Evolutionary conservation across 2,797 vertebrate species (phyloP), one percentile per base, ranked within the genome.

Genomic region (Halcyon badia): DNA sequence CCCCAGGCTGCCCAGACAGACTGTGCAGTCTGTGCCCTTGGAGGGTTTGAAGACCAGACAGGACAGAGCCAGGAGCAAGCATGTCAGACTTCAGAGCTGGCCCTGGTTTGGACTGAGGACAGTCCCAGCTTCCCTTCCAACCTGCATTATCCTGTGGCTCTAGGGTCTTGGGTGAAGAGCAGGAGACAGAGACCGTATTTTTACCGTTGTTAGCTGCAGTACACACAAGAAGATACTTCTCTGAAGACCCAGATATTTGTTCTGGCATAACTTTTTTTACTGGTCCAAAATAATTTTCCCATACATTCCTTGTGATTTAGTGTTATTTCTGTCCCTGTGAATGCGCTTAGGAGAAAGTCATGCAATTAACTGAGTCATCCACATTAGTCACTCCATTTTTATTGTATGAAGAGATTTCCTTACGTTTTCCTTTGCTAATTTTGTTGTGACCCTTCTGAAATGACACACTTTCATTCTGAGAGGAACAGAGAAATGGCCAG

Each of bases 281-380:
- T 79, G 33, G 54, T 93, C 84, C 81, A 93, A 54, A 97, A 85
- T 92, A 85, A 51, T 90, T 93, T 94, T 68, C 81, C 83, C 49
- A 77, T 89, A 30, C 90, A 93, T 57, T 96, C 37, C 41, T 87
- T 93, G 83, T 90, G 89, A 88, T 91, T 82, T 87, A 70, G 37
- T 83, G 81, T 87, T 96, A 93, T 96, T 96, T 97, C 92, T 93
- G 83, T 95, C 78, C 54, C 54, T 78, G 86, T 75, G 81, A 97
- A 93, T 95, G 30, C 7, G 0, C 78, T 87, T 65, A 49, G 75
- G 71, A 90, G 88, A 92, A 94, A 96, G 78, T 94, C 93, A 93
- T 44, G 81, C 93, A 95, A 91, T 96, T 96, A 96, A 96, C 90
- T 94, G 95, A 97, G 75, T 97, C 96, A 96, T 87, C 68, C 64